A percentile compares a stretch with the other conserved stretches of the same genome.
Conservation (phyloP, 2,888 invertebrate species). For the Sphaerophoria taeniata region DNA sequence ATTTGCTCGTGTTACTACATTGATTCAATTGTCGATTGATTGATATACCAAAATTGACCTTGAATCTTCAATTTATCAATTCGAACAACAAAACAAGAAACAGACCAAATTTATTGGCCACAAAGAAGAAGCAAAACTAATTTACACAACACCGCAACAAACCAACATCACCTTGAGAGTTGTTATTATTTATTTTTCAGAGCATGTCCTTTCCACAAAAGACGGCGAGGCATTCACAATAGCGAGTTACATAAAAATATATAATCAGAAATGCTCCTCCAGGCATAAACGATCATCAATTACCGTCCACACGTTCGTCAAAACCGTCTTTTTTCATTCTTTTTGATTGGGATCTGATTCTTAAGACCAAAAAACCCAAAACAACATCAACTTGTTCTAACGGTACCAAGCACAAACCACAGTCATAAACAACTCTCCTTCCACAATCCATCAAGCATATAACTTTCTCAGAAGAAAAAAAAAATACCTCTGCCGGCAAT, state of each 20-base stretch:
- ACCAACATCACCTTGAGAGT: not conserved
- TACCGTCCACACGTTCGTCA: constrained; percentile 40
- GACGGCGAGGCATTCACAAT: not conserved
- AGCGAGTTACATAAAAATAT: not conserved
- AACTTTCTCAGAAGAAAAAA: constrained; percentile 17
- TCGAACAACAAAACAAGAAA: not conserved
- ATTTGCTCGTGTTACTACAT: not conserved
- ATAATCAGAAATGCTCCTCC: not conserved
- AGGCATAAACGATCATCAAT: constrained; percentile 28
- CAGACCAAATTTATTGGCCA: not conserved
- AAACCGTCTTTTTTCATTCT: constrained; percentile 21
- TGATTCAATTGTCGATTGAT: too few relatives aligned
- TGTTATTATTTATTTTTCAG: not conserved
- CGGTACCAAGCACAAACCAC: constrained; percentile 16
- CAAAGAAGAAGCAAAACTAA: not conserved
- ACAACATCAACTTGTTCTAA: constrained; percentile 24
- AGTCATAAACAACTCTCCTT: not conserved
- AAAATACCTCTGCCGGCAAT: constrained; percentile 14
- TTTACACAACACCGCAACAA: not conserved
- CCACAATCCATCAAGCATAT: not conserved
- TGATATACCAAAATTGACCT: too few relatives aligned
- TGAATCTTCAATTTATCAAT: too few relatives aligned
- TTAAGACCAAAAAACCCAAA: not conserved
- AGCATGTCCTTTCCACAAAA: constrained; percentile 13
- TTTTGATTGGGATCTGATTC: constrained; percentile 26